Evolutionary conservation across 2,888 invertebrate species (phyloP).

Genomic region (Nowickia ferox): DNA sequence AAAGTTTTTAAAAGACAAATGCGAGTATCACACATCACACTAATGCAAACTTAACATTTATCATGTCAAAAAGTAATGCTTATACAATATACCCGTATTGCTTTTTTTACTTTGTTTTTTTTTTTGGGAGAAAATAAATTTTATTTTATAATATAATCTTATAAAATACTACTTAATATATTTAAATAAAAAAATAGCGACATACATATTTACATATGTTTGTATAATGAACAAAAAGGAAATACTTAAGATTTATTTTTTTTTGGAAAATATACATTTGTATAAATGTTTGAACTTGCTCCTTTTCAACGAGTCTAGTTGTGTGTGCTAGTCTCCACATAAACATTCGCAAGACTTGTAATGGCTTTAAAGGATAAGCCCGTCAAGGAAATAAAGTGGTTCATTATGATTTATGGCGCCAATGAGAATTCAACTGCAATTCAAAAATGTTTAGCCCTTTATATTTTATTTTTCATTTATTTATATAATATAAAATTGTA

Average conservation of each 20-base stretch:
- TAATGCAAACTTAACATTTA: conserved; percentile 53
- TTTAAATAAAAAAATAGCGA: background rate
- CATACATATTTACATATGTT: background rate
- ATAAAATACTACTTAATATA: conserved; percentile 1
- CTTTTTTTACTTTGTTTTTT: background rate
- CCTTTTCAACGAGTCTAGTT: background rate
- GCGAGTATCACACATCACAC: conserved; percentile 27
- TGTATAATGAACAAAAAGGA: conserved; percentile 3
- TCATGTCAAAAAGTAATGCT: conserved; percentile 53
- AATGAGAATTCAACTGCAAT: conserved; percentile 49
- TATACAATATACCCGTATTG: conserved; percentile 24
- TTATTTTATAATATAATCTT: conserved; percentile 1
- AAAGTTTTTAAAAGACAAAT: background rate
- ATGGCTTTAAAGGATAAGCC: conserved; percentile 58
- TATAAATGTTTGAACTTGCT: conserved; percentile 6
- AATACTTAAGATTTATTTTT: conserved; percentile 23
- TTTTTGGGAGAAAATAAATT: conserved; percentile 5
- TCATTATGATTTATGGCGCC: conserved; percentile 70
- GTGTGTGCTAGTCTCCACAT: background rate
- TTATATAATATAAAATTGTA: conserved; percentile 34
- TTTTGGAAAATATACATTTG: background rate
- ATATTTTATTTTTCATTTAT: conserved; percentile 5
- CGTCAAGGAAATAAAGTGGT: conserved; percentile 65
- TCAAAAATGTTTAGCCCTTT: conserved; percentile 39
- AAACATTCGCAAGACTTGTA: background rate